Conservation (phyloP, 2,113 vertebrate species). For the Callionymus lyra region DNA sequence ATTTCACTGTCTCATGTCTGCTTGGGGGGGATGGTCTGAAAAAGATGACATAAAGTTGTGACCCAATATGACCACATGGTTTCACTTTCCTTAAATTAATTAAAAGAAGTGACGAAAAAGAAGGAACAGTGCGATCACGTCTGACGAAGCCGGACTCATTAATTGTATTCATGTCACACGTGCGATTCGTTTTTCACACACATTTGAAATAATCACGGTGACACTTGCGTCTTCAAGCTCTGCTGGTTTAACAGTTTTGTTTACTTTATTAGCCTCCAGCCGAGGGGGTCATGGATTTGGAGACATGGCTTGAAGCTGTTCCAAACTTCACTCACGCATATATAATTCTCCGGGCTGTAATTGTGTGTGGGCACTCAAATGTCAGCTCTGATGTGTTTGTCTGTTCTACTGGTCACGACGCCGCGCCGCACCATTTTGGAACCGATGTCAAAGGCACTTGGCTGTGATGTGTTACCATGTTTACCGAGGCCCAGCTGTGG, state of each 20-base stretch:
- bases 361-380: slow-evolving; percentile 7
- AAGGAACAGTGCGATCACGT: slow-evolving; percentile 19
- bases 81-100: slow-evolving; percentile 29
- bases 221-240: slow-evolving; percentile 13
- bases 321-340: slow-evolving; percentile 34
- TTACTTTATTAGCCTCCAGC: slow-evolving; percentile 29
- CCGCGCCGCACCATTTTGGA: slow-evolving; percentile 34
- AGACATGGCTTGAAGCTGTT: slow-evolving; percentile 39
- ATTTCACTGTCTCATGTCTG: no score
- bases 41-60: no score
- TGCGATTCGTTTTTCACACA: slow-evolving; percentile 15
- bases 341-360: slow-evolving; percentile 16
- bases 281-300: slow-evolving; percentile 38
- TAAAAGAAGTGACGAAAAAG: slow-evolving; percentile 11
- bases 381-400: slow-evolving; percentile 1
- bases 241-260: slow-evolving; percentile 30
- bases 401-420: slow-evolving; percentile 19
- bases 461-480: slow-evolving; percentile 46
- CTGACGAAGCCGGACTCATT: slow-evolving; percentile 14
- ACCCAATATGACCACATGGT: slow-evolving; percentile 33
- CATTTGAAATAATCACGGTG: slow-evolving; percentile 3
- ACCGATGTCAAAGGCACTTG: slow-evolving; percentile 47
- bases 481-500: slow-evolving; percentile 49
- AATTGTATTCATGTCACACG: slow-evolving; percentile 18
- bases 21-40: neutral